phyloP scores from a whole-genome alignment of 1,140 invertebrate species.

The Epicauta chinensis region DNA sequence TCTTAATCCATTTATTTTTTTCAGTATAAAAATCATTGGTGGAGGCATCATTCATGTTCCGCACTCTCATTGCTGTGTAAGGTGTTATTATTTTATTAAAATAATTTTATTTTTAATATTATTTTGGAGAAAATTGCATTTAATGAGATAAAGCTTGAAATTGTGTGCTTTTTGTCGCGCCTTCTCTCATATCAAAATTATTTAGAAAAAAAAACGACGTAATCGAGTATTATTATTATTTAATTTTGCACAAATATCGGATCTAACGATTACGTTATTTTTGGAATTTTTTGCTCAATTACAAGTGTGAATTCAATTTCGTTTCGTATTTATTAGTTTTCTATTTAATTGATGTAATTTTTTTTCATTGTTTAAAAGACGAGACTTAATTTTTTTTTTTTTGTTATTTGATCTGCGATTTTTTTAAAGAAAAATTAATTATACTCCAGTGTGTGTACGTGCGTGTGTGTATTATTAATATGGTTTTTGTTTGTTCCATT shows the following conservation, averaged over 20 bases:
- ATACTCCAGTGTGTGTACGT: neutral
- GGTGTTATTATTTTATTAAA: constrained; percentile 15
- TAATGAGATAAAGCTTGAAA: constrained; percentile 4
- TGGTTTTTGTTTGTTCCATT: constrained; percentile 18
- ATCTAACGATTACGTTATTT: neutral
- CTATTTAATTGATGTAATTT: too few relatives aligned
- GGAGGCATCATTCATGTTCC: constrained; percentile 38
- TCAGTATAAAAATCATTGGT: constrained; percentile 41
- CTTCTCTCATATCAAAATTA: neutral
- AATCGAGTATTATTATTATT: constrained; percentile 14
- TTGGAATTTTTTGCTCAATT: constrained; percentile 17
- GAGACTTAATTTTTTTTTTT: constrained; percentile 11
- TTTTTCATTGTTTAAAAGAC: constrained; percentile 2
- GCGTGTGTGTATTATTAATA: neutral
- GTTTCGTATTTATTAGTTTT: too few relatives aligned
- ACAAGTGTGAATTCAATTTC: too few relatives aligned
- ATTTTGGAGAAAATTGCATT: constrained; percentile 4
- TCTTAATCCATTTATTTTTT: constrained; percentile 34
- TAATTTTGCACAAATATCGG: too few relatives aligned
- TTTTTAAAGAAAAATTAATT: too few relatives aligned
- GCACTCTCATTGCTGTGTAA: constrained; percentile 36
- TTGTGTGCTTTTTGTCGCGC: constrained; percentile 9
- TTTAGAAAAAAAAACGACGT: neutral
- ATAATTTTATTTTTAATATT: neutral
- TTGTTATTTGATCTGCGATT: constrained; percentile 11